Evolutionary conservation across 2,888 invertebrate species (phyloP).

Genomic region (Mythimna vitellina): DNA sequence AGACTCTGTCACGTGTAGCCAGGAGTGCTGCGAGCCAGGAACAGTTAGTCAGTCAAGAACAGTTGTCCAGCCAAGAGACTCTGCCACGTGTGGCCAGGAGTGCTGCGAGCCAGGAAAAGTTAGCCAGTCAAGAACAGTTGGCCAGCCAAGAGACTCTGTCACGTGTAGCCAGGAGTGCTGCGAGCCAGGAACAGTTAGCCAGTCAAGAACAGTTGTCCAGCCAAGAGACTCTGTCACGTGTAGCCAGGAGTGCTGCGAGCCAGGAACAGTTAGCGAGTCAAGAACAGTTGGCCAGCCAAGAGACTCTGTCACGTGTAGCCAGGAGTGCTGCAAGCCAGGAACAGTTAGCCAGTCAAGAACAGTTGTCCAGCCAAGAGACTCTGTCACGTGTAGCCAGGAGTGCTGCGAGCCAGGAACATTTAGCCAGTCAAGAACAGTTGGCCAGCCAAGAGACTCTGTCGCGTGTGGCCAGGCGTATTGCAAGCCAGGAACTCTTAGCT

Average conservation of each 20-base stretch:
- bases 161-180: slow-evolving; percentile 1
- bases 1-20: not conserved
- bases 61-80: slow-evolving; percentile 26
- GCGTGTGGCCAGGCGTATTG: not conserved
- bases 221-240: slow-evolving; percentile 11
- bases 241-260: not conserved
- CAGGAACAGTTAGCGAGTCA: slow-evolving; percentile 1
- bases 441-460: slow-evolving; percentile 25
- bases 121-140: slow-evolving; percentile 20
- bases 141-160: slow-evolving; percentile 22
- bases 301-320: not conserved
- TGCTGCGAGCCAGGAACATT: not conserved
- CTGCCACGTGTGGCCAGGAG: slow-evolving; percentile 1
- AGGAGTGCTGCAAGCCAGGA: not conserved
- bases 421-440: slow-evolving; percentile 21
- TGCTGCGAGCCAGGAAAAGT: not conserved
- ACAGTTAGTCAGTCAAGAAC: slow-evolving; percentile 12
- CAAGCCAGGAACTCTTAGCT: not conserved
- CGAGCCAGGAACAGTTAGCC: not conserved
- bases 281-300: slow-evolving; percentile 31
- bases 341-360: slow-evolving; percentile 13
- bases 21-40: slow-evolving; percentile 2
- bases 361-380: slow-evolving; percentile 28
- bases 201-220: slow-evolving; percentile 29
- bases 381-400: slow-evolving; percentile 3